phyloP scores from a whole-genome alignment of 1,140 invertebrate genomes.

The Lasioglossum albipes region DNA sequence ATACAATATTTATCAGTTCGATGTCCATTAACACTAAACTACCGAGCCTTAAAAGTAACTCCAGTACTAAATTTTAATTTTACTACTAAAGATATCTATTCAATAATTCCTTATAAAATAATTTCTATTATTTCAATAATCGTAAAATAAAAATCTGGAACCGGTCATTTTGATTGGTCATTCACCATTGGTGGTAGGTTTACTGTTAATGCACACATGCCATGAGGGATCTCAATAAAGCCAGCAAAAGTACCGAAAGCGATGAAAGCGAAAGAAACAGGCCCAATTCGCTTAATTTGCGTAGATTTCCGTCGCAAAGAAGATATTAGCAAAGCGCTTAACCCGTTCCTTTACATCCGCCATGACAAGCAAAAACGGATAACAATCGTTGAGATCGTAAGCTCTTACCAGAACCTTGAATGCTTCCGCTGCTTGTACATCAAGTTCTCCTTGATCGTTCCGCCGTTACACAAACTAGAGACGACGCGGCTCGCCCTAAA shows the following conservation, averaged over 20 bases:
- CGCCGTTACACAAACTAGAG: not conserved
- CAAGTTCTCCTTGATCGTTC: slow-evolving; percentile 9
- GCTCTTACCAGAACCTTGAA: not conserved
- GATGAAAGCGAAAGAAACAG: not conserved
- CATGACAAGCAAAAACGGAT: not conserved
- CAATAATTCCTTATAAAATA: too few relatives aligned
- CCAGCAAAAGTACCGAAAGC: not conserved
- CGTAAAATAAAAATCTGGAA: too few relatives aligned
- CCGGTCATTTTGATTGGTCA: too few relatives aligned
- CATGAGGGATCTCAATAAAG: not conserved
- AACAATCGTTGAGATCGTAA: not conserved
- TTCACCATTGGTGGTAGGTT: too few relatives aligned
- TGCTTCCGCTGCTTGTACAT: not conserved
- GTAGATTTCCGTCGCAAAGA: not conserved
- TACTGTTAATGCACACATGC: not conserved
- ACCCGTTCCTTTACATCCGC: not conserved
- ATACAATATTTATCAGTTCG: too few relatives aligned
- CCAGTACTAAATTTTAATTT: too few relatives aligned
- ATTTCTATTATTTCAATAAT: too few relatives aligned
- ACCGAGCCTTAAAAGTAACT: too few relatives aligned
- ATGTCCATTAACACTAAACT: not conserved
- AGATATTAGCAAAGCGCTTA: not conserved
- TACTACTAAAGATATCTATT: too few relatives aligned
- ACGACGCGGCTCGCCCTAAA: too few relatives aligned
- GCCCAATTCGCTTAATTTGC: not conserved